These are phyloP conservation scores for Endomychus coccineus DNA, from an alignment of 2,888 invertebrate species.

Conservation along the genomic window DNA sequence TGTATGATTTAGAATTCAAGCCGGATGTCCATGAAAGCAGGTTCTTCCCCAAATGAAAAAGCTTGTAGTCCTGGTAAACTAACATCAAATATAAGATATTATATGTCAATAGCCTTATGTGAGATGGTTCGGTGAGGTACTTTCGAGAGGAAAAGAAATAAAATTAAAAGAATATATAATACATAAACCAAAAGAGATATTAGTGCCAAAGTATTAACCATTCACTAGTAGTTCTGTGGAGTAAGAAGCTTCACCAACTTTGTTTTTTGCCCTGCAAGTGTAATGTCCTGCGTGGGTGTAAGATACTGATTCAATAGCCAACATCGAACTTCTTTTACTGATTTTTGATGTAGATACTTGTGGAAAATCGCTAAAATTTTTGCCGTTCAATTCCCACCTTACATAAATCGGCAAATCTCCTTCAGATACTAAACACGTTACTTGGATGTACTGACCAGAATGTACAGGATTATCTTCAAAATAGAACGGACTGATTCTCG, in stretches of 20 bases:
- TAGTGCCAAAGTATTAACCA: conserved; percentile 53
- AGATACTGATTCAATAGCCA: conserved; percentile 59
- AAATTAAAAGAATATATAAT: no score
- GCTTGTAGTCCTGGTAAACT: no score
- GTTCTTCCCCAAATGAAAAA: no score
- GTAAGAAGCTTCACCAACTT: conserved; percentile 32
- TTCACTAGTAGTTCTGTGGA: conserved; percentile 55
- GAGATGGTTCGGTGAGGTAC: no score
- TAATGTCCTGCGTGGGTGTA: conserved; percentile 67
- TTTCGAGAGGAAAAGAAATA: no score
- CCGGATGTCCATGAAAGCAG: no score
- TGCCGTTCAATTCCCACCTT: conserved; percentile 62
- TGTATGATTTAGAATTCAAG: no score
- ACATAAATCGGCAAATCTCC: conserved; percentile 73
- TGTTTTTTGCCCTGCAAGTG: conserved; percentile 58
- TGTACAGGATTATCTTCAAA: conserved; percentile 36
- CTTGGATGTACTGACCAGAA: conserved; percentile 32
- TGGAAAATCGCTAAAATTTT: conserved; percentile 37
- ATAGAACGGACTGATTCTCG: conserved; percentile 9
- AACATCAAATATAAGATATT: no score
- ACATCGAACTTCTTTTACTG: conserved; percentile 47
- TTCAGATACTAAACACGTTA: conserved; percentile 63
- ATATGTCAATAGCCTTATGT: no score
- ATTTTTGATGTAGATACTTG: conserved; percentile 43
- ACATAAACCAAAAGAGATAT: no score